Conservation (phyloP, 2,888 invertebrate species). For the Temnothorax ravouxi region DNA sequence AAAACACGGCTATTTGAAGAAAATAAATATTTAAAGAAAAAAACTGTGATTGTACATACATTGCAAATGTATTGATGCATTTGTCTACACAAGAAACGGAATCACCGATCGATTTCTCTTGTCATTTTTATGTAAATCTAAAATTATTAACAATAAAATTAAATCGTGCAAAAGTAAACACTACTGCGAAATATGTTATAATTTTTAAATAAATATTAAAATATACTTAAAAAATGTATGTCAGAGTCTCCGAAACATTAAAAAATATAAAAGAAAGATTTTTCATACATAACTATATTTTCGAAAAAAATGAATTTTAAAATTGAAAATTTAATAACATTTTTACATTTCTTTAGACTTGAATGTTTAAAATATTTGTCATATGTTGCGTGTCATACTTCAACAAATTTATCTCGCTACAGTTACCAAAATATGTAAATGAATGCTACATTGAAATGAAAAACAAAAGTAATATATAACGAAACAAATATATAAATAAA, state of each 20-base stretch:
- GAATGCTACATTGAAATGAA: neutral
- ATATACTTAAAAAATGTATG: neutral
- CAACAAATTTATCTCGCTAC: neutral
- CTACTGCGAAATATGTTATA: neutral
- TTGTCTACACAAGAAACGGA: neutral
- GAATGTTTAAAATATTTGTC: neutral
- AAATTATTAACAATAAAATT: neutral
- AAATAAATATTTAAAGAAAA: neutral
- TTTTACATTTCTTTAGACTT: neutral
- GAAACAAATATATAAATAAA: neutral
- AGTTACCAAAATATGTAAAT: neutral
- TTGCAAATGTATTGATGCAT: neutral
- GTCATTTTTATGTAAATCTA: neutral
- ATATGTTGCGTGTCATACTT: neutral
- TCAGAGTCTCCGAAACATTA: neutral
- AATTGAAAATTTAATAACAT: neutral
- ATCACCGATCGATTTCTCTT: neutral
- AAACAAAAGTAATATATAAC: no score
- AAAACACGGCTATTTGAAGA: neutral
- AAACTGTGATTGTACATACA: neutral
- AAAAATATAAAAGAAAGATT: neutral
- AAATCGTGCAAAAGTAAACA: neutral
- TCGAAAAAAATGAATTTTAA: neutral
- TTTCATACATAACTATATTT: neutral
- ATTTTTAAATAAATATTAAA: neutral